Base-by-base conservation (phyloP, 2,888 invertebrate species). In the Himalopsyche japonica region DNA sequence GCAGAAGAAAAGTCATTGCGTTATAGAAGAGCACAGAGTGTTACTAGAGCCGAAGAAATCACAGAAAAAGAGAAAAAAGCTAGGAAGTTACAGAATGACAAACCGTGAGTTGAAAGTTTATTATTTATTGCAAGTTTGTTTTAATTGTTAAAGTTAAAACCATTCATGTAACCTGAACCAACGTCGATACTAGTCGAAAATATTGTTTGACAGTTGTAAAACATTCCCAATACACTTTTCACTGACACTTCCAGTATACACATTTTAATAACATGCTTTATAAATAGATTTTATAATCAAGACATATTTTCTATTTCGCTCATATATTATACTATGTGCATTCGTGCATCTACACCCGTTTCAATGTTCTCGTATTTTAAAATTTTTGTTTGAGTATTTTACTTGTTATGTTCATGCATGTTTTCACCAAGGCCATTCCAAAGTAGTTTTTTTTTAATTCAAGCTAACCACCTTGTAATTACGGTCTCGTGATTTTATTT, bases 11-110 rank as follows among this genome's bases (percentile, higher is more conserved):
- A 93, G 84, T 88, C 91, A 80, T 90, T 95, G 81, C 93, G 96
- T 48, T 93, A 94, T 88, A 93, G 96, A 88, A 93, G 97, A 88
- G 95, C 97, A 5, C 96, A 96, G 89, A 97, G 97, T 91, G 97
- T 96, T 48, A 96, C 97, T 7, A 94, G 96, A 86, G 97, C 97
- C 37, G 97, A 98, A 90, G 96, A 97, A 91, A 97, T 97, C 86
- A 94, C 95, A 87, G 95, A 95, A 88, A 95, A 95, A 88, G 97
- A 97, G 91, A 94, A 94, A 88, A 95, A 95, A 90, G 95, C 95
- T 79, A 93, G 98, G 87, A 95, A 93, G 90, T 93, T 94, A 30
- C 97, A 98, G 89, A 95, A 96, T 20, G 98, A 98, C 91, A 96
- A 95, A 92, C 97, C 98, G 98, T 98, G 92, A 95, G 96, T 93